Conservation (phyloP, 1,140 invertebrate genomes). For the Leptinotarsa texana region DNA sequence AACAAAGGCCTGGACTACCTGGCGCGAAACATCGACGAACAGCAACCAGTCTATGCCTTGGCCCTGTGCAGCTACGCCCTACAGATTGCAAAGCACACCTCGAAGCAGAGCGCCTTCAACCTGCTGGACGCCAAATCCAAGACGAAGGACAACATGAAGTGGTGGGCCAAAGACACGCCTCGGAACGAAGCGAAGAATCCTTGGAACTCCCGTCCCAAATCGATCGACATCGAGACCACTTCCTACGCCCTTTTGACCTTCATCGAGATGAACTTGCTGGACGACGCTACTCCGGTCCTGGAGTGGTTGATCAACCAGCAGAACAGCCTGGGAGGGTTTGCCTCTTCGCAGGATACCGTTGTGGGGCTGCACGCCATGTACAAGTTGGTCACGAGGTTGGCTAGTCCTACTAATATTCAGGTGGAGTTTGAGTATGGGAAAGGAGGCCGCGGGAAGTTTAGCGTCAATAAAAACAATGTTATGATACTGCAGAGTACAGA, state of each 20-base stretch:
- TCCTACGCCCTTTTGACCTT: constrained; percentile 72
- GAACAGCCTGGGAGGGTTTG: constrained; percentile 78
- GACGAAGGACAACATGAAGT: constrained; percentile 57
- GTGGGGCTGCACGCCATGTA: constrained; percentile 69
- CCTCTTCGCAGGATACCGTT: constrained; percentile 73
- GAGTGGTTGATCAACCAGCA: constrained; percentile 76
- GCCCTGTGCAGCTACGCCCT: constrained; percentile 78
- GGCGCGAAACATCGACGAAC: constrained; percentile 70
- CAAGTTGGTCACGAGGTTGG: constrained; percentile 59
- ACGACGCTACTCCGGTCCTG: constrained; percentile 62
- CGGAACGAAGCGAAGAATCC: constrained; percentile 57
- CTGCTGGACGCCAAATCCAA: constrained; percentile 65
- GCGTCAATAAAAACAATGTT: constrained; percentile 55
- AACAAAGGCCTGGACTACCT: constrained; percentile 82
- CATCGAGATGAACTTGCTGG: constrained; percentile 62
- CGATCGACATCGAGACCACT: constrained; percentile 77
- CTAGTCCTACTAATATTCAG: constrained; percentile 48
- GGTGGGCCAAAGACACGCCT: constrained; percentile 58
- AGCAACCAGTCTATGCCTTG: constrained; percentile 75
- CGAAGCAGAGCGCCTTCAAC: constrained; percentile 68
- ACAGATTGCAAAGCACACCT: constrained; percentile 73
- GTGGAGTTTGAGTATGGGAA: constrained; percentile 52
- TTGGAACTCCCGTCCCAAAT: constrained; percentile 62
- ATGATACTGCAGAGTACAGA: constrained; percentile 57
- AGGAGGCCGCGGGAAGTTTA: constrained; percentile 45